Evolutionary conservation across 2,113 vertebrate species (phyloP), one percentile per base, ranked within the genome.

Genomic region (Xiphias gladius): DNA sequence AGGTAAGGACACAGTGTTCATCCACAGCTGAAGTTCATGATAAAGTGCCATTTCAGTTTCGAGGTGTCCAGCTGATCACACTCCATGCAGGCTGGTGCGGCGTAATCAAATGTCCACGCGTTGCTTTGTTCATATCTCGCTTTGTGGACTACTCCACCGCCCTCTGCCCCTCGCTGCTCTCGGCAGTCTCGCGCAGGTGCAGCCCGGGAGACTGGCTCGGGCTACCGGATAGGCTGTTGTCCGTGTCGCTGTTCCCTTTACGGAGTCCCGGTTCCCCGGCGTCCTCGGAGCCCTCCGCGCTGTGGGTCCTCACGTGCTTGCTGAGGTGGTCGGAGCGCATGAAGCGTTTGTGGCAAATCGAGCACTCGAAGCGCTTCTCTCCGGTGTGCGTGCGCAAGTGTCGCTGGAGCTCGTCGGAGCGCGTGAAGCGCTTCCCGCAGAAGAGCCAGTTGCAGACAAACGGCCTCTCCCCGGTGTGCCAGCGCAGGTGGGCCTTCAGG

Each of bases 381-480:
- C 97, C 97, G n/a, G 97, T 98, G 96, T 98, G 97, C 59, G 97
- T 98, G 94, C 97, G 96, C 90, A 97, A 87, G 63, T 98, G 97
- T 81, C 97, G 95, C 96, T 98, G 97, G 55, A 98, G 96, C 94
- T 98, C 97, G 87, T 98, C 97, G 1, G 97, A 97, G 88, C 97
- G 95, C 70, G 97, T 98, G 93, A 98, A 98, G 86, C 97, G 95
- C 72, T 98, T 98, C 68, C 97, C 97, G 80, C 97, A 98, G 94
- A 97, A 97, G 75, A 98, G 96, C 97, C 97, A 97, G 95, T 97
- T 98, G 94, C 97, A 98, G 81, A 97, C 96, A 84, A 98, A 98
- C 50, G 97, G 97, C 85, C 97, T 92, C 93, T 98, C 97, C 14
- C 97, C 97, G 48, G 97, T 98, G 95, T 98, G 97, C 97, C 97